Conservation (phyloP, 2,113 vertebrate species). For the Centropus unirufus region DNA sequence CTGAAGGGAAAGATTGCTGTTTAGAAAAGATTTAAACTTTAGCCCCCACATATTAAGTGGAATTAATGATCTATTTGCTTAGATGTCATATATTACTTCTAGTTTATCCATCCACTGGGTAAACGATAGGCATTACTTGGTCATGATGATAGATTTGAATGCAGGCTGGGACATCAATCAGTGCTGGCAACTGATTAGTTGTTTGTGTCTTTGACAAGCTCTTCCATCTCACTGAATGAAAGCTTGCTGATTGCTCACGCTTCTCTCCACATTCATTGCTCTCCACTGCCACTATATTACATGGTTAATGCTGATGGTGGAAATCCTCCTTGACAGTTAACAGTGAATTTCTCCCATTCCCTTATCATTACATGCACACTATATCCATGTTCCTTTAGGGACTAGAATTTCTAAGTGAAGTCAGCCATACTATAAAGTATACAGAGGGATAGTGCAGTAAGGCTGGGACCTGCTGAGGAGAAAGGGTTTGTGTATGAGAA, state of each 20-base stretch:
- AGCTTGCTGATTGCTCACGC: slow-evolving; percentile 88
- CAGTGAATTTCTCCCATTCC: slow-evolving; percentile 65
- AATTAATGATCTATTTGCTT: slow-evolving; percentile 92
- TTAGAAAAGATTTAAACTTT: slow-evolving; percentile 79
- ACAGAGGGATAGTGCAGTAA: not conserved
- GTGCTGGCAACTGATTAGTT: slow-evolving; percentile 88
- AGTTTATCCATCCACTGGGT: slow-evolving; percentile 85
- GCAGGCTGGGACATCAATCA: slow-evolving; percentile 87
- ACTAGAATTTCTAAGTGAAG: slow-evolving; percentile 41
- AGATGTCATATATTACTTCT: slow-evolving; percentile 86
- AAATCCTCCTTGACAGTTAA: slow-evolving; percentile 81
- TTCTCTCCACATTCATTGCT: slow-evolving; percentile 82
- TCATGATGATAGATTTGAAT: slow-evolving; percentile 89
- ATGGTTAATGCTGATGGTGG: slow-evolving; percentile 76
- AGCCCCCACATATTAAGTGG: slow-evolving; percentile 78
- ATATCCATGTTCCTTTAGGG: slow-evolving; percentile 5
- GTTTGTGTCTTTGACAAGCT: slow-evolving; percentile 88
- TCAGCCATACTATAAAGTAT: not conserved
- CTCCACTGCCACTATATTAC: slow-evolving; percentile 82
- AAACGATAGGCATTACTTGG: slow-evolving; percentile 81
- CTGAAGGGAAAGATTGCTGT: slow-evolving; percentile 27
- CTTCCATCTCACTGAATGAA: slow-evolving; percentile 90
- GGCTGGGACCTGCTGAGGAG: not conserved
- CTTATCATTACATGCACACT: slow-evolving; percentile 70
- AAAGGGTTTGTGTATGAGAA: not conserved